Conservation (phyloP, 2,888 invertebrate species). For the Chymomyza caudatula region DNA sequence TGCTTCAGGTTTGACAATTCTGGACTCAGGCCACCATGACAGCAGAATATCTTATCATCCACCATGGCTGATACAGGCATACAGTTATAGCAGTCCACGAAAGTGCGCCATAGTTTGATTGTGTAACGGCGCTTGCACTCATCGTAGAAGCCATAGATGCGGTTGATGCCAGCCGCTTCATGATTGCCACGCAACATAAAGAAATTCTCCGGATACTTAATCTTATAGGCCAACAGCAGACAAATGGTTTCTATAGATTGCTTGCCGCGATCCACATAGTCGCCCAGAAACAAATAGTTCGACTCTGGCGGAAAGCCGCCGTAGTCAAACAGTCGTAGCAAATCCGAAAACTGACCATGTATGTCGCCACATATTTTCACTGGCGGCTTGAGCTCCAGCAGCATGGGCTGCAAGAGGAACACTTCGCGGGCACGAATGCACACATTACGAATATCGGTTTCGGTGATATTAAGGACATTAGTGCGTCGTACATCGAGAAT, state of each 20-base stretch:
- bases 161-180: conserved; percentile 96
- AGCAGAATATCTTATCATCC: conserved; percentile 87
- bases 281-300: conserved; percentile 97
- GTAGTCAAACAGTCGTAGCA: conserved; percentile 96
- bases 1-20: conserved; percentile 97
- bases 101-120: conserved; percentile 99
- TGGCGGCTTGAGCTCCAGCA: conserved; percentile 57
- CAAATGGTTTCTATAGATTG: conserved; percentile 98
- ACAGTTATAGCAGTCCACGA: conserved; percentile 99
- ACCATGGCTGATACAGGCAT: conserved; percentile 98
- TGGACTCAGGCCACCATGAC: conserved; percentile 89
- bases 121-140: conserved; percentile 95
- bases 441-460: conserved; percentile 33
- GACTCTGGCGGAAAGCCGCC: conserved; percentile 98
- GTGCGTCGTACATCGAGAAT: conserved; percentile 41
- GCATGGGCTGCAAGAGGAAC: conserved; percentile 42
- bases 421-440: conserved; percentile 39
- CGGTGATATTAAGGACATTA: conserved; percentile 38
- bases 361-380: conserved; percentile 45
- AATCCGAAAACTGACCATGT: conserved; percentile 42
- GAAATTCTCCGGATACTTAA: conserved; percentile 92
- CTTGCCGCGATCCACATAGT: conserved; percentile 97
- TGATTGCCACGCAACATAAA: conserved; percentile 86
- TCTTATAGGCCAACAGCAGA: conserved; percentile 95
- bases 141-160: conserved; percentile 95